phyloP scores from a whole-genome alignment of 2,888 invertebrate species.

The Sinodicranocentrus sp. region DNA sequence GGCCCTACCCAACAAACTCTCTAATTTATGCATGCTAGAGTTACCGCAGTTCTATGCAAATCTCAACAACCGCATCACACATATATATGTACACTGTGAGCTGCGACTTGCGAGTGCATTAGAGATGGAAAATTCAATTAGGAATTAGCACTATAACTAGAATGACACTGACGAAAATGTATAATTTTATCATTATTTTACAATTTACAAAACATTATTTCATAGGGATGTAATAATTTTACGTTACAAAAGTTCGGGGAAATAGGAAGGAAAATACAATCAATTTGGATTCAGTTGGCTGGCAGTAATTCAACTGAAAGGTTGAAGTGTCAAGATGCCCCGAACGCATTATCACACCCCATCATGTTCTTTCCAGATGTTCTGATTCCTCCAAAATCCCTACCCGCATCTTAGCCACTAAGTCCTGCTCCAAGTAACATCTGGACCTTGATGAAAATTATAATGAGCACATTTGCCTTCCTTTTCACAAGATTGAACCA shows the following conservation, averaged over 20 bases:
- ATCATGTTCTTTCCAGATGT: slow-evolving; percentile 22
- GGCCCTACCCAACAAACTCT: slow-evolving; percentile 51
- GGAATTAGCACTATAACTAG: background rate
- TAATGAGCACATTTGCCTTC: slow-evolving; percentile 62
- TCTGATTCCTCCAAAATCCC: background rate
- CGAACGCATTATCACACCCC: too few relatives aligned
- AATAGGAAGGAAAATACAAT: too few relatives aligned
- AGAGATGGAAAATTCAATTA: slow-evolving; percentile 29
- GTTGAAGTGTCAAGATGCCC: too few relatives aligned
- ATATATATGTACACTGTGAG: too few relatives aligned
- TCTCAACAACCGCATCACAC: slow-evolving; percentile 10
- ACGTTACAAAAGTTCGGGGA: too few relatives aligned
- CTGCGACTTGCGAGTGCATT: slow-evolving; percentile 14
- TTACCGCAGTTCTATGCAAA: slow-evolving; percentile 26
- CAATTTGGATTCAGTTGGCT: too few relatives aligned
- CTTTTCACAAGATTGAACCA: slow-evolving; percentile 20
- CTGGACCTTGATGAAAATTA: slow-evolving; percentile 67
- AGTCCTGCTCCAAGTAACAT: slow-evolving; percentile 41
- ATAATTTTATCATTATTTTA: too few relatives aligned
- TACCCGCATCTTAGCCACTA: background rate
- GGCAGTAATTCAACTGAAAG: too few relatives aligned
- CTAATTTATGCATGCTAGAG: slow-evolving; percentile 58
- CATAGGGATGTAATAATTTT: too few relatives aligned
- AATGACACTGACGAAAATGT: slow-evolving; percentile 29
- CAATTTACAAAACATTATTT: too few relatives aligned